Evolutionary conservation across 2,888 invertebrate genomes (phyloP), one percentile per base, ranked within the genome.

Genomic region (Orchesellides sinensis): DNA sequence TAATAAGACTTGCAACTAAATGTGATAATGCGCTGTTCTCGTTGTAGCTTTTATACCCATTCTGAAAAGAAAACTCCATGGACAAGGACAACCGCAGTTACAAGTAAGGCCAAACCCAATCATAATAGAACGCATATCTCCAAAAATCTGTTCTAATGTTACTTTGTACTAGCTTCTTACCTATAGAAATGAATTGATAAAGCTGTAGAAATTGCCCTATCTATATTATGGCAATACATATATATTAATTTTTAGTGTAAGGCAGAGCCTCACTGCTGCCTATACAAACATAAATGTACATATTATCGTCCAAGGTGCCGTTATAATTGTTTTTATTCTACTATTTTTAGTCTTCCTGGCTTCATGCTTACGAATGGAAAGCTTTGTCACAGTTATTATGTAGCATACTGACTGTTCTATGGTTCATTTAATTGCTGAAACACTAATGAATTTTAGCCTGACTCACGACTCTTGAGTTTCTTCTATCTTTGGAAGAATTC

Each of bases 381-480:
- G n/a, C 1, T 40, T 40, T 2, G 40, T 40, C n/a, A n/a, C 14
- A 40, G 40, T 2, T 40, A 40, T n/a, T 63, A 32, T 29, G 32
- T 17, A 17, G 14, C 10, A 4, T 17, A 21, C 32, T 14, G 29
- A 29, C 59, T 32, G 59, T 25, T 54, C 25, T 32, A 27, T 40
- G 65, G 32, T 54, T 54, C 52, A 74, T 65, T 63, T 74, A 74
- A 74, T 74, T 74, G 65, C 54, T 74, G n/a, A 17, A 29, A 17
- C 65, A 52, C 54, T 65, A 74, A 74, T 65, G 74, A 74, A 74
- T 74, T 74, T 65, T 65, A n/a, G 52, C 52, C 40, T 65, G 52
- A 52, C 54, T 65, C 32, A 35, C 49, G 52, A 52, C 54, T 65
- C 32, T 52, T 47, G 74, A 74, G 32, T 8, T 29, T 29, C 29